A percentile compares a stretch with the other conserved stretches of the same genome.
These are phyloP conservation scores for Nephrotoma flavescens DNA, from an alignment of 2,888 invertebrate genomes.

Conservation along the genomic window DNA sequence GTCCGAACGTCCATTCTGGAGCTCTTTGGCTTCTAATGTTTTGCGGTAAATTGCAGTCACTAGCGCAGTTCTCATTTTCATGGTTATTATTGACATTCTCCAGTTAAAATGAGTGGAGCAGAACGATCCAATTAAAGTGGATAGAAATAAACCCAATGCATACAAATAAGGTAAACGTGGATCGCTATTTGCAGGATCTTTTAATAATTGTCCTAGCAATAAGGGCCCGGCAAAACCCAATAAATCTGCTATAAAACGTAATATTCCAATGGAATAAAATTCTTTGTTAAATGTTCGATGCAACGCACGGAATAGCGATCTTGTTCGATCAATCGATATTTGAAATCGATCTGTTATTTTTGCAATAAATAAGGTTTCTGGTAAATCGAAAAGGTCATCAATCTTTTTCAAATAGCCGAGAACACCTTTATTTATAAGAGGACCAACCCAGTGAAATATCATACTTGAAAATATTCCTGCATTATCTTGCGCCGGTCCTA, in stretches of 20 bases:
- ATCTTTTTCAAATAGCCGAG: slow-evolving; percentile 52
- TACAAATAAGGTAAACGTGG: slow-evolving; percentile 47
- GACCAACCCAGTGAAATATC: slow-evolving; percentile 78
- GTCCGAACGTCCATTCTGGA: slow-evolving; percentile 52
- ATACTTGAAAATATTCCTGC: slow-evolving; percentile 53
- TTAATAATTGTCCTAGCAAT: slow-evolving; percentile 66
- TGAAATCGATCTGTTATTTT: slow-evolving; percentile 25
- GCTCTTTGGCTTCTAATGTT: slow-evolving; percentile 32
- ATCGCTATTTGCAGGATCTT: slow-evolving; percentile 46
- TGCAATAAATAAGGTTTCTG: slow-evolving; percentile 26
- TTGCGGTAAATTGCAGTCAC: slow-evolving; percentile 65
- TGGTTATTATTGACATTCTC: slow-evolving; percentile 63
- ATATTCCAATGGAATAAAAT: slow-evolving; percentile 70
- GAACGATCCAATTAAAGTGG: slow-evolving; percentile 62
- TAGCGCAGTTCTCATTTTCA: slow-evolving; percentile 76
- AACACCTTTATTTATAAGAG: slow-evolving; percentile 67
- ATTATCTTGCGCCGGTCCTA: slow-evolving; percentile 74
- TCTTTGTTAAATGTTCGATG: slow-evolving; percentile 64
- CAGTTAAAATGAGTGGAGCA: slow-evolving; percentile 84
- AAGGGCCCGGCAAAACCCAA: slow-evolving; percentile 82
- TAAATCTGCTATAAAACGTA: slow-evolving; percentile 70
- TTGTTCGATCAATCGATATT: slow-evolving; percentile 26
- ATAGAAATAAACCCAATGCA: slow-evolving; percentile 47
- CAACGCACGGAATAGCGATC: slow-evolving; percentile 48
- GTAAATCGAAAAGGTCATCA: slow-evolving; percentile 75